These are phyloP conservation scores for Calephelis virginiensis DNA, from an alignment of 1,140 invertebrate genomes.

Conservation along the genomic window DNA sequence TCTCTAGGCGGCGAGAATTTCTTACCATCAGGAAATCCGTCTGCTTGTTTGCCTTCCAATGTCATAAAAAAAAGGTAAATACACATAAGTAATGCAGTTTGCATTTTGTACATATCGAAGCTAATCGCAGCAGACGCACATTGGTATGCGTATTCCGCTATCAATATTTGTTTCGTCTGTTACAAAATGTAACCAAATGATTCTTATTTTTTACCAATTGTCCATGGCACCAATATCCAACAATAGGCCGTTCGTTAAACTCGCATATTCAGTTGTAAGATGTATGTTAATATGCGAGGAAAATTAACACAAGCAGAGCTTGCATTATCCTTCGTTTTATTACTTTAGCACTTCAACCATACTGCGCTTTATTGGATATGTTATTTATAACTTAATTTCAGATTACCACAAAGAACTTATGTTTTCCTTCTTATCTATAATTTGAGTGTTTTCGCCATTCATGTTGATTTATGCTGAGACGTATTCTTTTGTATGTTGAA, in stretches of 20 bases:
- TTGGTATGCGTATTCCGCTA: constrained; percentile 28
- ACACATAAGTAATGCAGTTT: not conserved
- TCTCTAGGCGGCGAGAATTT: no score
- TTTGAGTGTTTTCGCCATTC: constrained; percentile 27
- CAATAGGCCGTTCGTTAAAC: constrained; percentile 33
- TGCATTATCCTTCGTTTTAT: constrained; percentile 49
- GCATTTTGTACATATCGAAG: no score
- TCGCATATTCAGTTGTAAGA: constrained; percentile 14
- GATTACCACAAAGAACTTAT: constrained; percentile 21
- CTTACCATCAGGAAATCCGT: no score
- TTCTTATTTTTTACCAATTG: constrained; percentile 39
- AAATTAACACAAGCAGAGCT: constrained; percentile 45
- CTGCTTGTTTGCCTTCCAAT: no score
- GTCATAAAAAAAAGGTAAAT: no score
- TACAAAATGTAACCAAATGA: constrained; percentile 34
- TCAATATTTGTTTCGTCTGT: not conserved
- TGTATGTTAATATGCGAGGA: constrained; percentile 47
- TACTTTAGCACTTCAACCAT: constrained; percentile 38
- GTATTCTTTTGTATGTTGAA: constrained; percentile 39
- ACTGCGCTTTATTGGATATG: constrained; percentile 29
- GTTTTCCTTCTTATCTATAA: constrained; percentile 21
- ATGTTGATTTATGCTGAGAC: constrained; percentile 30
- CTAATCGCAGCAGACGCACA: constrained; percentile 9
- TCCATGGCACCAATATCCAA: constrained; percentile 54
- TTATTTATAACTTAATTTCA: constrained; percentile 38